Evolutionary conservation across 2,113 vertebrate species (phyloP).

Genomic region (Ophthalmolycus amberensis): DNA sequence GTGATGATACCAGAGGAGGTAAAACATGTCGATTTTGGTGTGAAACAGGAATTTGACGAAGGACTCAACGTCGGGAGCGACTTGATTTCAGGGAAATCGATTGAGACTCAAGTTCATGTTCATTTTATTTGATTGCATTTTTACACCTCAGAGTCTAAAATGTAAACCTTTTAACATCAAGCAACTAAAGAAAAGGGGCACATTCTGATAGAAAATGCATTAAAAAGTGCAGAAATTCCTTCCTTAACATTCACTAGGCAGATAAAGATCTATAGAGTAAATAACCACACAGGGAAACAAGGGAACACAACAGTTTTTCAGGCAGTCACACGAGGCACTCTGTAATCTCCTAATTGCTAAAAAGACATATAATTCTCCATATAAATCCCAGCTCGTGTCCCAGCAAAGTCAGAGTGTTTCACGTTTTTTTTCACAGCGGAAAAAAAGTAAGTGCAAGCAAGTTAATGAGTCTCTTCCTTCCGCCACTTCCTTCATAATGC

Average conservation of each 20-base stretch:
- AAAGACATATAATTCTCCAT: neutral
- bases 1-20: slow-evolving; percentile 86
- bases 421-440: slow-evolving; percentile 31
- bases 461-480: slow-evolving; percentile 77
- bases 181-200: neutral
- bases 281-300: neutral
- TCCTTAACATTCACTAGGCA: neutral
- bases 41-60: neutral
- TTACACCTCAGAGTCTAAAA: neutral
- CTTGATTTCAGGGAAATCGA: neutral
- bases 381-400: slow-evolving; percentile 4
- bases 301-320: neutral
- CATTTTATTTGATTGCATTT: neutral
- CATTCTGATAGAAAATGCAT: neutral
- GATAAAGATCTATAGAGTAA: neutral
- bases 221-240: neutral
- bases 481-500: slow-evolving; percentile 62
- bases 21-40: neutral
- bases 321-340: too few relatives aligned
- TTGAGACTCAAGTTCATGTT: neutral
- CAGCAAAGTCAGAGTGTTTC: neutral
- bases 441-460: slow-evolving; percentile 51
- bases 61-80: neutral
- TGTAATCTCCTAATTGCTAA: neutral
- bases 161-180: neutral